Evolutionary conservation across 2,113 vertebrate genomes (phyloP).

Genomic region (Peromyscus leucopus): DNA sequence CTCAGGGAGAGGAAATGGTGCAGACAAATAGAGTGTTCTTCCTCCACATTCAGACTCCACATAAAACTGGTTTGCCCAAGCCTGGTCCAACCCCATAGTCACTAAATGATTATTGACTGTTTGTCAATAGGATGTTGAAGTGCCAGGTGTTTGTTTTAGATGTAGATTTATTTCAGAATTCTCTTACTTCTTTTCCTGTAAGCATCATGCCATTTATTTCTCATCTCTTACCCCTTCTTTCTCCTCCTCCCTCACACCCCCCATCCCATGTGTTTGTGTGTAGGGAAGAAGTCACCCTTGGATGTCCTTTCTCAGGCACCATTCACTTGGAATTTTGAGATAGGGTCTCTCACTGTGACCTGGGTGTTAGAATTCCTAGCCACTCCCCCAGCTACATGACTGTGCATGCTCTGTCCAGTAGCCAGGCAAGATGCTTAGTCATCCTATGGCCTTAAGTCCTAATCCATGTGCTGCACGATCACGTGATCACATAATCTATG

Average conservation of each 20-base stretch:
- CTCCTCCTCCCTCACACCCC: background rate
- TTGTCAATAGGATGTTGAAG: background rate
- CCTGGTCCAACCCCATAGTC: background rate
- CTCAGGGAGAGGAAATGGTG: background rate
- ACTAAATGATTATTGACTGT: background rate
- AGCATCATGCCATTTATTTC: background rate
- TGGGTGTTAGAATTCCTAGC: too few species aligned
- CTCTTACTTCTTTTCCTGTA: background rate
- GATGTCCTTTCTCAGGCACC: background rate
- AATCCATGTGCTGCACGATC: too few species aligned
- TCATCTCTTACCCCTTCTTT: background rate
- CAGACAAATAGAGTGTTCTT: background rate
- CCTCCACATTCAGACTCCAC: background rate
- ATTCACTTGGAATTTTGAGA: background rate
- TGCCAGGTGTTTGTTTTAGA: background rate
- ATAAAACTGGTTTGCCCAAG: background rate
- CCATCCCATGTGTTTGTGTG: background rate
- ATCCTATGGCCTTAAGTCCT: too few species aligned
- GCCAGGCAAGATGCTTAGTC: too few species aligned
- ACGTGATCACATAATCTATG: too few species aligned
- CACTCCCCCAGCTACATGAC: too few species aligned
- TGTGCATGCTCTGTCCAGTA: too few species aligned
- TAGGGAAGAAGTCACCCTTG: background rate
- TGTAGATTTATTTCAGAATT: background rate
- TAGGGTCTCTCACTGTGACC: background rate